Evolutionary conservation across 2,888 invertebrate species (phyloP), one percentile per base, ranked within the genome.

Genomic region (Cyclophora albipunctata): DNA sequence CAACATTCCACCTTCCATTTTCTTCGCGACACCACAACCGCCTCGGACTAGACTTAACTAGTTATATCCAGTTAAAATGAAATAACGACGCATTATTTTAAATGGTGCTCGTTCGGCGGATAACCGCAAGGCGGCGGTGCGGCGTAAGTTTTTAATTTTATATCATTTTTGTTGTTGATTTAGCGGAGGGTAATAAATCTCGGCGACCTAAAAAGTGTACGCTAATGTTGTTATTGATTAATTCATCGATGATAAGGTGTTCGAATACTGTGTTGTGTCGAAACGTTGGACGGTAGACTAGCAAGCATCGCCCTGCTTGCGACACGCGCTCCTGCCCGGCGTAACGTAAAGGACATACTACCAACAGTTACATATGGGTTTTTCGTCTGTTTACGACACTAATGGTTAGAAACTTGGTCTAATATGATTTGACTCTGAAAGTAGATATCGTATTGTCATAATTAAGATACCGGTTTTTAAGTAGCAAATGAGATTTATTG

Each of bases 1-100:
- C 75, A 82, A 81, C 59, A 51, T 48, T 59, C 69, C 65, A 66
- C 73, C 68, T 69, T 68, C 71, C 65, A 73, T 62, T 78, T 79
- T 77, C 78, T 75, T 73, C 71, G 73, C 69, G 64, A 66, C 58
- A 37, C 64, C 63, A 66, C 62, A 67, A 66, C 60, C 67, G 65
- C 64, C 54, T 58, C 49, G 58, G 57, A 67, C 77, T 67, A 67
- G 76, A 69, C 55, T 45, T 43, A 64, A 73, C 79, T 67, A 73
- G 78, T 73, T 73, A 58, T 61, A 71, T 68, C 77, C 69, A 75
- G 77, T 75, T 73, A 59, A 60, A 61, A 67, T 60, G 54, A 68
- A 72, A 73, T 71, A 67, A 66, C 67, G 58, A 67, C 66, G 66
- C 61, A 69, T 69, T 70, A 67, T 69, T 70, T 64, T 59, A 67